Base-by-base conservation (phyloP, 2,113 vertebrate species). In the Catharus fuscescens region DNA sequence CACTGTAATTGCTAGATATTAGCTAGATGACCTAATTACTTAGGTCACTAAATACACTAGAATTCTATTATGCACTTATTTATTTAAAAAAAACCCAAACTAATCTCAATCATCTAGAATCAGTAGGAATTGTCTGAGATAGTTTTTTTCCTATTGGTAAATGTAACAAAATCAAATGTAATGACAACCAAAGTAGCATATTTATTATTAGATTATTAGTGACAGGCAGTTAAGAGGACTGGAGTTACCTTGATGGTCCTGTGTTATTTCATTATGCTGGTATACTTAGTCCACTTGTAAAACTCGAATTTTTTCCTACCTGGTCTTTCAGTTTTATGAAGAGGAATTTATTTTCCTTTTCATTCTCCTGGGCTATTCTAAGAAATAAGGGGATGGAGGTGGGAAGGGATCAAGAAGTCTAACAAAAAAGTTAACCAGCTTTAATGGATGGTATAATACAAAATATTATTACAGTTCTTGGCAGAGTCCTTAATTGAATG, bases 1-100 rank as follows among this genome's bases (percentile, higher is more conserved):
- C 19, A 0, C 29, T 21, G 32, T 4, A 21, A 9, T 28, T 40
- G 25, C 8, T 29, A 18, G 3, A 4, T 21, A 14, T 56, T 48
- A 7, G 14, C 26, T 52, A 32, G 38, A 25, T 77, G 6, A 32
- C 12, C 32, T 53, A 36, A 59, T 59, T 26, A 28, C 18, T 61
- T n/a, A 32, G 8, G 19, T 64, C 40, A 11, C 10, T 28, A 36
- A 67, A 50, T 26, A 16, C 14, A 7, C 38, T 28, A 50, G 29
- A 59, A n/a, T 61, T 79, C 6, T 67, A 92, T 36, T 11, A 14
- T 50, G 2, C 0, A 1, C 7, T 66, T 59, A 11, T 38, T 60
- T 72, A 17, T 62, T 90, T 86, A 24, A 24, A 34, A 73, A 78
- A 6, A 6, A 14, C 36, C 12, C 40, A 23, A 7, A 3, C 32